Evolutionary conservation across 2,888 invertebrate species (phyloP), one percentile per base, ranked within the genome.

Genomic region (Heliconius erato): DNA sequence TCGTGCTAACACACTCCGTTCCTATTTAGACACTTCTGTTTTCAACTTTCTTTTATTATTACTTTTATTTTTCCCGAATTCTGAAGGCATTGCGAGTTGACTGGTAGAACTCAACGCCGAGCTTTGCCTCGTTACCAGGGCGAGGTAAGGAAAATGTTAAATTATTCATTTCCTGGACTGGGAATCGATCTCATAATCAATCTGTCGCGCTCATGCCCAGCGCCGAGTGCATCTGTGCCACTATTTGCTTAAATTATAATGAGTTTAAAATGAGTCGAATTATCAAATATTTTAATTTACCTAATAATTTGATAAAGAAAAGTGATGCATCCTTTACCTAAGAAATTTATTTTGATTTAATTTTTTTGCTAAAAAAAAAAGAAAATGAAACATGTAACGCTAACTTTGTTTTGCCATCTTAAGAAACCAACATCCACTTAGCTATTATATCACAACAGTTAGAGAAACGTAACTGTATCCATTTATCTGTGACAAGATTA

Each of bases 401-500:
- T 26, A 26, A 16, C 5, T 28, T 54, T 54, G 4, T 54, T 6
- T 54, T 19, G 0, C 12, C 11, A 32, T 76, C 14, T n/a, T n/a
- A 63, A 63, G 76, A 59, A 35, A 35, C n/a, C 40, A 76, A 76
- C 35, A 63, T 40, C 63, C 63, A 76, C 63, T 76, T 76, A 76
- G 7, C 26, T 32, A 28, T 67, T 78, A 44, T 26, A 44, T 65
- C 78, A 78, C 44, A 28, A 19, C 65, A 78, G 76, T 77, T 19
- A 63, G 16, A 78, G 78, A 67, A 68, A 69, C 77, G 77, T 81
- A 35, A 71, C 67, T 44, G 49, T 77, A 83, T 80, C 82, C 77
- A 69, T 77, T 83, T 80, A 83, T 77, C 49, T 72, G 71, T 78
- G 69, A 83, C 80, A 79, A 80, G 82, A 83, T 83, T 83, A 80